Percentiles rank a stretch among this genome's conserved stretches.
These are phyloP conservation scores for Thereva nobilitata DNA, from an alignment of 2,888 invertebrate species.

Conservation along the genomic window DNA sequence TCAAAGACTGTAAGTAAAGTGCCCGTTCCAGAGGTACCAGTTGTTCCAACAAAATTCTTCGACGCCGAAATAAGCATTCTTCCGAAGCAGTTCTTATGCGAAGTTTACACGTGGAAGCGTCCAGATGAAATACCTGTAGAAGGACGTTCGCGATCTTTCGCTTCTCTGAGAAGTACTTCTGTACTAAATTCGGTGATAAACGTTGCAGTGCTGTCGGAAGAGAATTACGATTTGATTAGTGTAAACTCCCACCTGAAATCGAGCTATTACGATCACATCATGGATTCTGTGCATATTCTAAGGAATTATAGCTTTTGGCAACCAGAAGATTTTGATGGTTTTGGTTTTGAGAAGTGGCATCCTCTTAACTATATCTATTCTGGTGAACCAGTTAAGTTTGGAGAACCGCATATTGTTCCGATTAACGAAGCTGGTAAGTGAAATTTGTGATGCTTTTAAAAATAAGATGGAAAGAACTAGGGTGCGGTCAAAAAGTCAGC, in stretches of 20 bases:
- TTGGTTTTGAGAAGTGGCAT: constrained; percentile 33
- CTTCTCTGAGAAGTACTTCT: too few species aligned
- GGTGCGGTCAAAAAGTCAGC: too few species aligned
- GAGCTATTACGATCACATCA: constrained; percentile 29
- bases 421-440: constrained; percentile 28
- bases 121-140: constrained; percentile 48
- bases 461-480: too few species aligned
- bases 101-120: constrained; percentile 49
- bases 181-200: not conserved
- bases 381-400: constrained; percentile 9
- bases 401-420: constrained; percentile 10
- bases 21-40: too few species aligned
- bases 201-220: constrained; percentile 11
- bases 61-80: constrained; percentile 30
- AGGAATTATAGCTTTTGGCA: constrained; percentile 11
- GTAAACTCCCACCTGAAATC: constrained; percentile 28
- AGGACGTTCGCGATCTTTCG: constrained; percentile 37
- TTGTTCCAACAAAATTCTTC: not conserved
- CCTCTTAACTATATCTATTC: constrained; percentile 36
- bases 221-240: constrained; percentile 7
- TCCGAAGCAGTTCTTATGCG: constrained; percentile 21
- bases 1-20: too few species aligned
- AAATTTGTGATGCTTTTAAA: not conserved
- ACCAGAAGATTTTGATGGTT: constrained; percentile 19
- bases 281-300: constrained; percentile 29